Conservation (phyloP, 1,140 invertebrate genomes). For the Linepithema humile region DNA sequence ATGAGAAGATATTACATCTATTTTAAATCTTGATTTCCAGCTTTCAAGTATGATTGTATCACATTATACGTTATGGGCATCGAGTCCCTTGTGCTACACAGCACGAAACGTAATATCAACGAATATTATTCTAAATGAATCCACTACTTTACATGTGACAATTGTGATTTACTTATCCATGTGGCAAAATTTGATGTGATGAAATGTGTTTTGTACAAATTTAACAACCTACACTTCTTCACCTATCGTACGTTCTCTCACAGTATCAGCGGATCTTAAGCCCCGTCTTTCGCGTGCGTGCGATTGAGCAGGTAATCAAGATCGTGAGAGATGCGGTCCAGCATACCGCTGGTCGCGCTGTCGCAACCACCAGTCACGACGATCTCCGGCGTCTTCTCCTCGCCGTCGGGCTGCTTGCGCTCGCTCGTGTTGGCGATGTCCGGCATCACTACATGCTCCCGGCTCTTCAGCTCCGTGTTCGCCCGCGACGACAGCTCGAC, state of each 20-base stretch:
- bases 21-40: neutral
- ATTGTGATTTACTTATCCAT: neutral
- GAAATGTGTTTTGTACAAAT: conserved; percentile 42
- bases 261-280: conserved; percentile 12
- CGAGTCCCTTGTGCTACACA: neutral
- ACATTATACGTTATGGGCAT: neutral
- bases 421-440: conserved; percentile 82
- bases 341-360: conserved; percentile 84
- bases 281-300: conserved; percentile 72
- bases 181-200: neutral
- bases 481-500: conserved; percentile 61
- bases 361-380: conserved; percentile 70
- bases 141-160: neutral
- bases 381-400: conserved; percentile 78
- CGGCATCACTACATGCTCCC: conserved; percentile 76
- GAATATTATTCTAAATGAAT: conserved; percentile 34
- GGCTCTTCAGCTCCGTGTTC: conserved; percentile 46
- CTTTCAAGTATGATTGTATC: neutral
- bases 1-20: neutral
- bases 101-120: neutral
- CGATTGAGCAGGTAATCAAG: conserved; percentile 90
- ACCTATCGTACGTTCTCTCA: neutral
- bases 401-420: conserved; percentile 81
- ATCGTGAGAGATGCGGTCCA: conserved; percentile 90
- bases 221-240: conserved; percentile 5